These are phyloP conservation scores for Meda fulgida DNA, from an alignment of 2,797 vertebrate species.

Conservation along the genomic window DNA sequence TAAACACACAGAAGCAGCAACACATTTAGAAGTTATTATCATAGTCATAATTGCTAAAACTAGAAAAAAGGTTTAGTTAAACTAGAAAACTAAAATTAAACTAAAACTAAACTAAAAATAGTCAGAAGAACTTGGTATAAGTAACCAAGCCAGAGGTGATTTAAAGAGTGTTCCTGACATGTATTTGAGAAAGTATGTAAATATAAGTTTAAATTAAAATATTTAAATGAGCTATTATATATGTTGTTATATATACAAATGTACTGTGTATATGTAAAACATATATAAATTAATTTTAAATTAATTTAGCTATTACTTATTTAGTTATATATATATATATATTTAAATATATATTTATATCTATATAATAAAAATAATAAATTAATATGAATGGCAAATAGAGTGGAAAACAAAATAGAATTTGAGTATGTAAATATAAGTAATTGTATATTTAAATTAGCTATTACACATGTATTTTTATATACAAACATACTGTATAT, in stretches of 20 bases:
- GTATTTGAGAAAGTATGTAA: background rate
- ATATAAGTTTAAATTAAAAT: background rate
- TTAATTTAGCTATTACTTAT: too few relatives aligned
- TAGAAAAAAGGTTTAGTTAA: background rate
- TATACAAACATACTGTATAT: too few relatives aligned
- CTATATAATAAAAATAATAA: background rate
- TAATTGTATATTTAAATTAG: background rate
- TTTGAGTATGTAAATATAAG: background rate
- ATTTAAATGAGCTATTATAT: background rate
- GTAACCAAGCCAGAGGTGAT: background rate
- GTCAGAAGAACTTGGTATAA: background rate
- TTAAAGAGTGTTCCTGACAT: background rate
- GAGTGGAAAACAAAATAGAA: too few relatives aligned
- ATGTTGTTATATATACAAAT: too few relatives aligned
- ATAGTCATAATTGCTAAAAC: background rate
- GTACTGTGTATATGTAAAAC: too few relatives aligned
- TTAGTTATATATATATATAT: too few relatives aligned
- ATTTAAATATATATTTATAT: background rate
- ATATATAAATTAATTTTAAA: too few relatives aligned
- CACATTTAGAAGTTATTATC: background rate
- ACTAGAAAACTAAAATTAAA: too few relatives aligned
- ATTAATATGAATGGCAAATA: background rate
- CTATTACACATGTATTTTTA: background rate
- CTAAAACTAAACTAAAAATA: too few relatives aligned
- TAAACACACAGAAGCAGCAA: background rate